Evolutionary conservation across 1,140 invertebrate genomes (phyloP).

Genomic region (Ptiloglossa arizonensis): DNA sequence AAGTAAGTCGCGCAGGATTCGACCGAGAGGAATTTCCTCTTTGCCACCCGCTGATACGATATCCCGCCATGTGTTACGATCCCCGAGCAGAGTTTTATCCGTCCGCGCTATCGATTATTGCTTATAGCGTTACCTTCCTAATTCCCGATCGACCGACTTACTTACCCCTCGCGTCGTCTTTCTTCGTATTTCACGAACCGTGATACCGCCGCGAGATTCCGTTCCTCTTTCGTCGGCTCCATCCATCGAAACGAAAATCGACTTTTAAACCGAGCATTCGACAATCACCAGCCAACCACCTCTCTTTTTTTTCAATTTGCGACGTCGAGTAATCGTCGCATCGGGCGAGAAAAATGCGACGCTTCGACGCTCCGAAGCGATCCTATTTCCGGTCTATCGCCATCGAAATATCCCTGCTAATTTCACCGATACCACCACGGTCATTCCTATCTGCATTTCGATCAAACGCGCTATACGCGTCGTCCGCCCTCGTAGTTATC

Average conservation of each 20-base stretch:
- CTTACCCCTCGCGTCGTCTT: not conserved
- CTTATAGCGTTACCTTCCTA: slow-evolving; percentile 10
- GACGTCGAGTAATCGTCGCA: not conserved
- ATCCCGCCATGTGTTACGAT: slow-evolving; percentile 47
- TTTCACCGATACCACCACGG: slow-evolving; percentile 3
- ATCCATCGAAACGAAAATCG: no score
- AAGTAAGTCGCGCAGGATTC: not conserved
- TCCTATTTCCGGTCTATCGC: slow-evolving; percentile 13
- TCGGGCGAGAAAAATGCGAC: no score
- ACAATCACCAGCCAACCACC: no score
- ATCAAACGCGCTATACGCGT: slow-evolving; percentile 1
- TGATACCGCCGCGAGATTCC: no score
- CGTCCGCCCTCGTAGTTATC: no score
- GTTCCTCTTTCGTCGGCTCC: no score
- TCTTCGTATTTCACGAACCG: not conserved
- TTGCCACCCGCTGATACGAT: slow-evolving; percentile 9
- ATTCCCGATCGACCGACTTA: slow-evolving; percentile 21
- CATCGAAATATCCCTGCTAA: not conserved
- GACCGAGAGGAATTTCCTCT: slow-evolving; percentile 38
- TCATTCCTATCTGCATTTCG: slow-evolving; percentile 8
- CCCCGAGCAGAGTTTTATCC: slow-evolving; percentile 26
- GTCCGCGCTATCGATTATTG: slow-evolving; percentile 45
- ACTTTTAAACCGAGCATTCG: no score
- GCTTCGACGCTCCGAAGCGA: not conserved
- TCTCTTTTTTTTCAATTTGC: not conserved